Evolutionary conservation across 2,888 invertebrate genomes (phyloP).

Genomic region (Diplolepis rosae): DNA sequence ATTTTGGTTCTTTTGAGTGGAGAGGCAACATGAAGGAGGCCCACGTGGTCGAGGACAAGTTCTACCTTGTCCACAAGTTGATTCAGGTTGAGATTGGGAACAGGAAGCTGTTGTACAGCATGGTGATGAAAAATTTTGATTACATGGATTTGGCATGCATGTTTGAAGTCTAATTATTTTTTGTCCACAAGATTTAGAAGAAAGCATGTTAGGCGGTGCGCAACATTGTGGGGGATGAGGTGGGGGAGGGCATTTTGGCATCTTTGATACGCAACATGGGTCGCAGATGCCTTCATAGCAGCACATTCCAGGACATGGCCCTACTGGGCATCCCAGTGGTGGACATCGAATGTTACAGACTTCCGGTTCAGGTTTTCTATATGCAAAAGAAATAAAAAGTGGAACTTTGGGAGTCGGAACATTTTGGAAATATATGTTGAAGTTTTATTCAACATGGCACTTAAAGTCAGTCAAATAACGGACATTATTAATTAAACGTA

Average conservation of each 20-base stretch:
- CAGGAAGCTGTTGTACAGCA: background rate
- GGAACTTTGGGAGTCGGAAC: too few species aligned
- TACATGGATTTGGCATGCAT: background rate
- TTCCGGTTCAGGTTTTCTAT: constrained; percentile 62
- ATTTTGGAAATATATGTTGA: too few species aligned
- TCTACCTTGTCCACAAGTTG: background rate
- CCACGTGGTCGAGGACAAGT: background rate
- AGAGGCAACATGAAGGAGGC: background rate
- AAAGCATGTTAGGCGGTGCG: constrained; percentile 42
- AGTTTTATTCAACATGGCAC: too few species aligned
- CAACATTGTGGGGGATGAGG: constrained; percentile 48
- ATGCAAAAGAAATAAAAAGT: background rate
- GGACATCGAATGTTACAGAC: constrained; percentile 61
- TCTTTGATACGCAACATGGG: constrained; percentile 57
- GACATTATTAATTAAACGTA: too few species aligned
- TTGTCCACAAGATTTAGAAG: background rate
- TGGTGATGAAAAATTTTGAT: background rate
- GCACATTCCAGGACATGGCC: constrained; percentile 62
- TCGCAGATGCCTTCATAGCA: constrained; percentile 54
- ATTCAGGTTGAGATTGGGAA: background rate
- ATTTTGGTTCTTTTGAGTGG: background rate
- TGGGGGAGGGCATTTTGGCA: constrained; percentile 52
- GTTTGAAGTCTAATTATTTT: background rate
- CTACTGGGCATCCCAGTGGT: constrained; percentile 57
- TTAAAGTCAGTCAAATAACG: too few species aligned